Evolutionary conservation across 2,113 vertebrate genomes (phyloP), one percentile per base, ranked within the genome.

Genomic region (Petroica traversi): DNA sequence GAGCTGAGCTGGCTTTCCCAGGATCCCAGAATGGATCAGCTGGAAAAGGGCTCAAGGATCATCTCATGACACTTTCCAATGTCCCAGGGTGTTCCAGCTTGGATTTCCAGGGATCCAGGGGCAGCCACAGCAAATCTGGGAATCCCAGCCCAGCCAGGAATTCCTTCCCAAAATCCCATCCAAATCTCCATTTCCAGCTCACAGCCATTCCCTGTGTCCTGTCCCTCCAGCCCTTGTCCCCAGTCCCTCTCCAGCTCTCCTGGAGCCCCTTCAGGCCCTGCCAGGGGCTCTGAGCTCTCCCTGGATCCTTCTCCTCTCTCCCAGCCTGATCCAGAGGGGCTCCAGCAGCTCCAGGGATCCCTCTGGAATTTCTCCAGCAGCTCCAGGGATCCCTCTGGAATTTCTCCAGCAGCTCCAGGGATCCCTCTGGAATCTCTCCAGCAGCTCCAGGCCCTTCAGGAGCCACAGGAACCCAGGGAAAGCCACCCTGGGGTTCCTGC

Each of bases 361-460:
- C 61, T 20, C 61, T 49, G 51, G 63, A 6, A 1, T 14, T 1
- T 1, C 19, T 63, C 41, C 64, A 71, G 48, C 48, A 48, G 48
- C 66, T 79, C 85, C 48, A 62, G 0, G 0, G 10, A 0, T 9
- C 31, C 19, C 61, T 20, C 61, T 49, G 51, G 63, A 6, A 1
- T 14, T 1, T 1, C n/a, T n/a, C n/a, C n/a, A 49, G 43, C 51
- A 51, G 22, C 62, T 12, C 62, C 0, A 0, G 3, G 41, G 10
- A 0, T 9, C 31, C 19, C 61, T 20, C 61, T 49, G 51, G 63
- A 6, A 1, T 14, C 1, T 1, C 19, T 63, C 41, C 64, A 71
- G 48, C 48, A 48, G 48, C 66, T 79, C 85, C 48, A 62, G 0
- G 0, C 34, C 29, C 57, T 71, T 19, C 57, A 55, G 48, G 14